Percentiles rank a stretch among this genome's conserved stretches.
phyloP scores from a whole-genome alignment of 2,888 invertebrate genomes.

The Hirtodrosophila duncani region DNA sequence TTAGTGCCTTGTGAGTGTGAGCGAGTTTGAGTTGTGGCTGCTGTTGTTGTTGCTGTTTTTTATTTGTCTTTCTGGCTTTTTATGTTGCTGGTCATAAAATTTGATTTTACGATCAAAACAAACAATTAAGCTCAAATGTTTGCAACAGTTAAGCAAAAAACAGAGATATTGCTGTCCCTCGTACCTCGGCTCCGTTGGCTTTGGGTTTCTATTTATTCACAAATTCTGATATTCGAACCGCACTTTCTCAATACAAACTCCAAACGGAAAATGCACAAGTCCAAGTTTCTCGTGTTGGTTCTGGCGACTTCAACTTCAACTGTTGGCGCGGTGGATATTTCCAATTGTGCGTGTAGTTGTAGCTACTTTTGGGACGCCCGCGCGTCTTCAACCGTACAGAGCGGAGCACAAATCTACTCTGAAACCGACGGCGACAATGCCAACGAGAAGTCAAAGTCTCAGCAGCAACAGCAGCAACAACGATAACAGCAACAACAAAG shows the following conservation, averaged over 20 bases:
- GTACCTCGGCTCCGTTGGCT: constrained; percentile 20
- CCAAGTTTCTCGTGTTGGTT: not conserved
- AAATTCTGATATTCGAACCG: constrained; percentile 7
- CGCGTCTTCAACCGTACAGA: constrained; percentile 77
- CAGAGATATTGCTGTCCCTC: constrained; percentile 36
- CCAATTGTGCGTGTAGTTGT: not conserved
- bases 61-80: constrained; percentile 39
- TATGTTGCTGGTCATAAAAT: constrained; percentile 74
- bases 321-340: too few relatives aligned
- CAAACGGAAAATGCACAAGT: too few relatives aligned
- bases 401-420: constrained; percentile 79
- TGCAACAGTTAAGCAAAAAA: constrained; percentile 66
- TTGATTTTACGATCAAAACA: constrained; percentile 77
- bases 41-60: constrained; percentile 20
- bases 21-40: constrained; percentile 41
- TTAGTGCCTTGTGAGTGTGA: constrained; percentile 40
- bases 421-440: constrained; percentile 69
- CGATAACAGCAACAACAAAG: constrained; percentile 37
- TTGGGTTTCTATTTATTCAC: constrained; percentile 1
- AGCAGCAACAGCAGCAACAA: constrained; percentile 32
- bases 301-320: constrained; percentile 8
- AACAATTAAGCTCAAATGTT: constrained; percentile 75
- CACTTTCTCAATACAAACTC: too few relatives aligned
- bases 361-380: constrained; percentile 46
- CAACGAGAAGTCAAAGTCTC: constrained; percentile 35